Evolutionary conservation across 2,113 vertebrate genomes (phyloP).

Genomic region (Macrotis lagotis): DNA sequence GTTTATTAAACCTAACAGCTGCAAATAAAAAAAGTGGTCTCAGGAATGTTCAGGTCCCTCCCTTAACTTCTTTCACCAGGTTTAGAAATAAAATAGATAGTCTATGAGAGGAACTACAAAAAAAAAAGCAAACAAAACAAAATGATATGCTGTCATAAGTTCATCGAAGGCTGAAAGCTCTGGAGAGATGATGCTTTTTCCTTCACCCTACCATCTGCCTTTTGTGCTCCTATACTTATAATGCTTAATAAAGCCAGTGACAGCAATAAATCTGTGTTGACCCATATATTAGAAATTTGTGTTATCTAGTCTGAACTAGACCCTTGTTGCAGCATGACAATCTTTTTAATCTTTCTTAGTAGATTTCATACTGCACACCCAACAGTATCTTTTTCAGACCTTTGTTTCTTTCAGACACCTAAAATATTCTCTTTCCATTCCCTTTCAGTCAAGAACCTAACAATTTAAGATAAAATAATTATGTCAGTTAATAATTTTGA

Average conservation of each 20-base stretch:
- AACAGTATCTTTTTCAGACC: background rate
- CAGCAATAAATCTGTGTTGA: background rate
- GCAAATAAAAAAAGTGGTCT: background rate
- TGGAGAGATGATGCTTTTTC: background rate
- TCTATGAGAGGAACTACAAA: background rate
- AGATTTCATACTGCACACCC: background rate
- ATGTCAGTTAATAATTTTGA: background rate
- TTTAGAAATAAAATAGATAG: background rate
- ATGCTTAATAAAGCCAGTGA: background rate
- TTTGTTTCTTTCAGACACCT: background rate
- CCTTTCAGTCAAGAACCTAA: background rate
- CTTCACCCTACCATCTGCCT: background rate
- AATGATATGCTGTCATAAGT: background rate
- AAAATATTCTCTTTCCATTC: background rate
- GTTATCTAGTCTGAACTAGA: background rate
- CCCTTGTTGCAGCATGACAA: background rate
- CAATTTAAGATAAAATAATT: background rate
- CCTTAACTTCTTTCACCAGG: background rate
- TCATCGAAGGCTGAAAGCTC: background rate
- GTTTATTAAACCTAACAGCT: background rate
- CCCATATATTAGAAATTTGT: background rate
- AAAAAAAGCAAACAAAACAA: background rate
- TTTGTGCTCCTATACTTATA: background rate
- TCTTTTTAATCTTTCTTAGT: background rate
- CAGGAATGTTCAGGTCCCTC: background rate